Evolutionary conservation across 2,888 invertebrate species (phyloP).

Genomic region (Cancer borealis): DNA sequence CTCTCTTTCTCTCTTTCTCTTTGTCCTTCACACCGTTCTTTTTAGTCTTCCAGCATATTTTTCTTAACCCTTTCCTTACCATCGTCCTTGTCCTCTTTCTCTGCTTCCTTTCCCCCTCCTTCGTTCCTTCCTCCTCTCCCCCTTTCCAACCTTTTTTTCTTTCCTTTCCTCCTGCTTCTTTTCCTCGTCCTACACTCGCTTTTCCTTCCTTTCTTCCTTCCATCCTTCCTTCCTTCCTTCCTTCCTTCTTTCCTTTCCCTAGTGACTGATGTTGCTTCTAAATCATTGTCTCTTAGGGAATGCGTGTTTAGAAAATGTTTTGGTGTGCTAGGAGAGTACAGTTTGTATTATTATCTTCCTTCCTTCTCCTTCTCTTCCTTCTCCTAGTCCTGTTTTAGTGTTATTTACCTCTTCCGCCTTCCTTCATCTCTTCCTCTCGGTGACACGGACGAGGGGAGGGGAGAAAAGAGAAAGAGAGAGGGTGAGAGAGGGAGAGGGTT

Average conservation of each 20-base stretch:
- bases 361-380: background rate
- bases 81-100: background rate
- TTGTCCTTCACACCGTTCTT: background rate
- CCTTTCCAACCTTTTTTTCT: background rate
- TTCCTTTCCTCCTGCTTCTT: background rate
- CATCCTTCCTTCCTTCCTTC: background rate
- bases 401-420: background rate
- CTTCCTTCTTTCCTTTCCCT: background rate
- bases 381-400: background rate
- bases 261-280: conserved; percentile 5
- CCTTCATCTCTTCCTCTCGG: background rate
- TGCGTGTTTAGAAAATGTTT: conserved; percentile 15
- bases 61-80: background rate
- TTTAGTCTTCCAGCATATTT: background rate
- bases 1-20: background rate
- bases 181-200: background rate
- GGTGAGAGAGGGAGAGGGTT: background rate
- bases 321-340: background rate
- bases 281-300: background rate
- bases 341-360: background rate
- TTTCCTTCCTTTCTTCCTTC: background rate
- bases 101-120: background rate
- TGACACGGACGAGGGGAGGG: background rate
- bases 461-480: background rate
- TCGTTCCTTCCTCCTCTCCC: background rate